Conservation (phyloP, 2,888 invertebrate species). For the Hydropsyche betteni region DNA sequence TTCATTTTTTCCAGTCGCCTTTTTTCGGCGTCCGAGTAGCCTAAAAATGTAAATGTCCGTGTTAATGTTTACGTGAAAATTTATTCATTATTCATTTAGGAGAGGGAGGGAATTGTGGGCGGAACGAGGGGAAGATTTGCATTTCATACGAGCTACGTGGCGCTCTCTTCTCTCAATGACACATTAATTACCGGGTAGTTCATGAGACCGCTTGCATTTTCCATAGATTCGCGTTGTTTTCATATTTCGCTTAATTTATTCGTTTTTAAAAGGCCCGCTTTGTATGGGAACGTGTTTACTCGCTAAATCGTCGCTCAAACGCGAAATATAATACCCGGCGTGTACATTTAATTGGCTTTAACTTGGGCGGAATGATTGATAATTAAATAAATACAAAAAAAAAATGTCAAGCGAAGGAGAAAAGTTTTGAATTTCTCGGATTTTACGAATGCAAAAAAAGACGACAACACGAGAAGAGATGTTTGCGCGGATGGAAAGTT, state of each 20-base stretch:
- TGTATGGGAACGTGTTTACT: not conserved
- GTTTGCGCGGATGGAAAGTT: constrained; percentile 35
- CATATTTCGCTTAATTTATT: not conserved
- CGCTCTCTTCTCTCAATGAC: constrained; percentile 40
- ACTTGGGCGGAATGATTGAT: no score
- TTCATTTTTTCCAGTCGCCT: not conserved
- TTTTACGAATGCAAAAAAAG: not conserved
- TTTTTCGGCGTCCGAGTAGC: constrained; percentile 31
- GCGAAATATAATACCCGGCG: no score
- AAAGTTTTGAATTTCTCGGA: constrained; percentile 13
- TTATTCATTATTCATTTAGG: constrained; percentile 50
- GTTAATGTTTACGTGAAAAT: constrained; percentile 51
- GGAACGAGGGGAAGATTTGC: constrained; percentile 43
- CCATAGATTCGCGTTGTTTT: constrained; percentile 1
- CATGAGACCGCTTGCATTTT: constrained; percentile 40
- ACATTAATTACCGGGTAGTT: constrained; percentile 46
- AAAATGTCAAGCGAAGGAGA: not conserved
- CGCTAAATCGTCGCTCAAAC: no score
- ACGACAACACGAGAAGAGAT: constrained; percentile 3
- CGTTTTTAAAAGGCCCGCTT: constrained; percentile 7
- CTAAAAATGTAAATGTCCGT: constrained; percentile 47
- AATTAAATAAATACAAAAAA: not conserved
- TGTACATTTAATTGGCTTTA: no score
- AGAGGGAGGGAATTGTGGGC: constrained; percentile 6
- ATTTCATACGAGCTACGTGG: constrained; percentile 44